Evolutionary conservation across 2,797 vertebrate species (phyloP), one percentile per base, ranked within the genome.

Genomic region (Apodemus agrarius): DNA sequence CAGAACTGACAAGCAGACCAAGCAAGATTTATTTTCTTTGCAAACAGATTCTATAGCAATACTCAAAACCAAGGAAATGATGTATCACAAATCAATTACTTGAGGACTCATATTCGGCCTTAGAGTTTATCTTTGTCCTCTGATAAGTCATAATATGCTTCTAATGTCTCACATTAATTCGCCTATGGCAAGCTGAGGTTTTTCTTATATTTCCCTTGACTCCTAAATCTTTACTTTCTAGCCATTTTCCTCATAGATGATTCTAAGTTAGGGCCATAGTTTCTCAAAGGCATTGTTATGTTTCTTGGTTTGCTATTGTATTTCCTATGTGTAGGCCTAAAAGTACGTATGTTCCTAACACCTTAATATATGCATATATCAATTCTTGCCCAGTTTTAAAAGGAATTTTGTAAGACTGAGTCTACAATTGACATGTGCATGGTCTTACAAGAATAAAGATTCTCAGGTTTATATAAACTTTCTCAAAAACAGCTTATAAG

Each of bases 301-400:
- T 57, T 72, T n/a, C 78, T 95, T 95, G 76, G 19, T 93, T 96
- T 80, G 34, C 81, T 90, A 78, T 83, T 94, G 95, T 83, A 94
- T 37, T 92, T 91, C 72, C 31, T 80, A 92, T 54, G 65, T 22
- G 22, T 49, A 81, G 65, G 10, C 13, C 93, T 84, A 61, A 92
- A 96, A 91, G 80, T 52, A 34, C 82, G 76, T 91, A 13, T 89
- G 34, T 92, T 95, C 37, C 49, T 40, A 93, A 40, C 16, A 76
- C 72, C 16, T 88, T 91, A 87, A 89, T 89, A 61, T 83, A 93
- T 9, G 81, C 31, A 93, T 89, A 31, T 80, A 65, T 67, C 52
- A 40, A 34, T 92, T 75, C 89, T 63, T 93, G 13, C 57, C 52
- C 81, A 46, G 14, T 93, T 96, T 74, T 96, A 57, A 95, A 95